Evolutionary conservation across 2,888 invertebrate species (phyloP), one percentile per base, ranked within the genome.

Genomic region (Drosophila anomelani): DNA sequence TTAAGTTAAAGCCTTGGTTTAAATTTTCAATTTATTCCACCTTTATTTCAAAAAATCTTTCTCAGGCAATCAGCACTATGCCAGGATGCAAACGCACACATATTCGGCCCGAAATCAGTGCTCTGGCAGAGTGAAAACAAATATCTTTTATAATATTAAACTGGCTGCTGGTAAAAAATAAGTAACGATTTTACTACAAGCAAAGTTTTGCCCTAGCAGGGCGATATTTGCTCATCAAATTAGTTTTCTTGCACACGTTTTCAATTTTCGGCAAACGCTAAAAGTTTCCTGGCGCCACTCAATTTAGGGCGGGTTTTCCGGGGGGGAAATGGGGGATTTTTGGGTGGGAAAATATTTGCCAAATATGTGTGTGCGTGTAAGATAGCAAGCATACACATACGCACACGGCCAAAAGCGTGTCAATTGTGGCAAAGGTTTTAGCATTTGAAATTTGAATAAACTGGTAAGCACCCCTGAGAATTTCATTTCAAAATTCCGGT

Each of bases 191-290:
- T 36, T 56, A 63, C 41, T 56, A 66, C 47, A 69, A 57, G 34
- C 49, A 54, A 60, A 81, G 60, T 43, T 58, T 58, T n/a, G 41
- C 32, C 38, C 39, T 68, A 68, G 58, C 54, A 44, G n/a, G 26
- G 51, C 46, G 51, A 75, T 86, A 81, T 89, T 85, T 75, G 80
- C 72, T 60, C 74, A 78, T 79, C 76, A 81, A 89, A 85, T 85
- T 85, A 87, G 85, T 84, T 89, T 78, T 71, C 63, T 70, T 59
- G 76, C 75, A 88, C 80, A 89, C 80, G 80, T 82, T 88, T 85
- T 75, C 80, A 85, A 85, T 87, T 88, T 85, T 79, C 49, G 59
- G 46, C 71, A 68, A 76, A 54, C 55, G 56, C 66, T 46, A 67
- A 73, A 77, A 63, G 75, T 72, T 73, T 62, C 51, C 54, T 32